A percentile compares a stretch with the other conserved stretches of the same genome.
These are phyloP conservation scores for Pipistrellus pipistrellus DNA, from an alignment of 2,797 vertebrate genomes.

Conservation along the genomic window DNA sequence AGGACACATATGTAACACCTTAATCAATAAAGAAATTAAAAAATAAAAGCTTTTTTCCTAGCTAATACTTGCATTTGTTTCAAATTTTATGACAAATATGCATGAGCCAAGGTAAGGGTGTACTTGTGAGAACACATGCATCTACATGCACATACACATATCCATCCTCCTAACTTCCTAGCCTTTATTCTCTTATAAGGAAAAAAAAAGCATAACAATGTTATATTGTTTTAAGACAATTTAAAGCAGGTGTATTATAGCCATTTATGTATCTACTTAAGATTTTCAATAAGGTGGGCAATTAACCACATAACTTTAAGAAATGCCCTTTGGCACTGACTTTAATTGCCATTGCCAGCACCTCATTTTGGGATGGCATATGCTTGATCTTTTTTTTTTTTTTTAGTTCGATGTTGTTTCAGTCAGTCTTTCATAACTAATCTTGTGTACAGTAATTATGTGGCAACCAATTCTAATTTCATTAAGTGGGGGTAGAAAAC, in stretches of 20 bases:
- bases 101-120: not conserved
- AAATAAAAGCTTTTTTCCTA: not conserved
- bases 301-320: not conserved
- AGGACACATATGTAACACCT: no score
- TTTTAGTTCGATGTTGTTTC: not conserved
- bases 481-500: not conserved
- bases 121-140: not conserved
- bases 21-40: no score
- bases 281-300: not conserved
- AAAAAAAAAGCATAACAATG: not conserved
- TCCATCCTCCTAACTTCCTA: not conserved
- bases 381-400: not conserved
- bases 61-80: conserved; percentile 84
- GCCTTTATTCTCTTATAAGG: not conserved
- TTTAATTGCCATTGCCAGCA: not conserved
- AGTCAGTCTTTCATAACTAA: not conserved
- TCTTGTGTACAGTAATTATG: not conserved
- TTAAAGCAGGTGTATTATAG: not conserved
- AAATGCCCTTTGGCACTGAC: not conserved
- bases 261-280: no score
- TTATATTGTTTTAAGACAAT: not conserved
- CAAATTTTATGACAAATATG: conserved; percentile 80
- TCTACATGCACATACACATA: fast-evolving
- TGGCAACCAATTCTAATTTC: not conserved
- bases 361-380: not conserved